Conservation (phyloP, 2,888 invertebrate species). For the Allolobophora icterica region DNA sequence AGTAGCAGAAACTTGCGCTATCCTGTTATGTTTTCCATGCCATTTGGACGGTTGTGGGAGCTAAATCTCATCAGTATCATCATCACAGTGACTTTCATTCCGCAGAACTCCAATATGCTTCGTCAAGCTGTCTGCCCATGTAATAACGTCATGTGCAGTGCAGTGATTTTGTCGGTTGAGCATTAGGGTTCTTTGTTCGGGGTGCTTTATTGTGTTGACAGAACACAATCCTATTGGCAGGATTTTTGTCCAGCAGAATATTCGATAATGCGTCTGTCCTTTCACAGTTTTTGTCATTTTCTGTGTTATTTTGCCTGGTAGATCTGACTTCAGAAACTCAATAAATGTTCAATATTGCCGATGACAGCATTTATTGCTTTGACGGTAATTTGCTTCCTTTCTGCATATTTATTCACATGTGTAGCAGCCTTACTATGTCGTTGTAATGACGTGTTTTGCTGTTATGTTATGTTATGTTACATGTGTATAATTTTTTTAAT, state of each 20-base stretch:
- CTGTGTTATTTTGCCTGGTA: not conserved
- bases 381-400: not conserved
- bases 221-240: not conserved
- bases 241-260: not conserved
- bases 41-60: too few species aligned
- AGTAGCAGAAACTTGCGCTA: not conserved
- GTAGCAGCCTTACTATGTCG: not conserved
- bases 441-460: not conserved
- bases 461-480: not conserved
- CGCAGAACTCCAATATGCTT: not conserved
- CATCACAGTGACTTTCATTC: not conserved
- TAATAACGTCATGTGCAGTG: constrained; percentile 8
- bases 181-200: not conserved
- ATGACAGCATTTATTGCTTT: constrained; percentile 10
- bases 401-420: not conserved
- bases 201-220: constrained; percentile 8
- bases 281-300: not conserved
- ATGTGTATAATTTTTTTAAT: too few species aligned
- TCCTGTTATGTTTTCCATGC: not conserved
- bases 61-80: not conserved
- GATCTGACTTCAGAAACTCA: constrained; percentile 4
- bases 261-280: not conserved
- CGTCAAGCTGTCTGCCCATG: not conserved
- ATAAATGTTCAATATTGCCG: not conserved
- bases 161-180: not conserved